Evolutionary conservation across 1,140 invertebrate species (phyloP).

Genomic region (Apolygus lucorum): DNA sequence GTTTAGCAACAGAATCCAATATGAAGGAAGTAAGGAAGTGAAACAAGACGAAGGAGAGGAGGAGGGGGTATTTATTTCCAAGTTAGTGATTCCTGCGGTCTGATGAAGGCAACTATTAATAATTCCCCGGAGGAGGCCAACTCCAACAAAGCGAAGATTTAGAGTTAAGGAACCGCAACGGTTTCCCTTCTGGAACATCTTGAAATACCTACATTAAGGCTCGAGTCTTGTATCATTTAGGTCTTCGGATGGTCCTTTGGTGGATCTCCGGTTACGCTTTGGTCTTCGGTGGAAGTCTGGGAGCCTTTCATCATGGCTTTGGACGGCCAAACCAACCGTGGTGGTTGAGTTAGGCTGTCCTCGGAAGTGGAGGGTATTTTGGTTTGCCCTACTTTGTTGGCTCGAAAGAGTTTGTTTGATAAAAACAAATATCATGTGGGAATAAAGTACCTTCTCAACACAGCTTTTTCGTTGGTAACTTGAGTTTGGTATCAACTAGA

Average conservation of each 20-base stretch:
- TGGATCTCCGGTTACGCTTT: not conserved
- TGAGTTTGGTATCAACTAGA: too few relatives aligned
- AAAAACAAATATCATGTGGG: too few relatives aligned
- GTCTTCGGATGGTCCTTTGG: not conserved
- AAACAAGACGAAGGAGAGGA: not conserved
- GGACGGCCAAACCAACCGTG: too few relatives aligned
- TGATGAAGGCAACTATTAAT: constrained; percentile 20
- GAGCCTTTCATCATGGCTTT: not conserved
- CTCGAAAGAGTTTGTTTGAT: too few relatives aligned
- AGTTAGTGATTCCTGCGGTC: constrained; percentile 21
- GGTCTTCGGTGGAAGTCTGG: too few relatives aligned
- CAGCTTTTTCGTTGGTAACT: too few relatives aligned
- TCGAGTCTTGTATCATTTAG: constrained; percentile 20
- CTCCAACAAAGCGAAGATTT: constrained; percentile 21
- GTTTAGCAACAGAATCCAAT: constrained; percentile 9
- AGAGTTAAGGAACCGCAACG: constrained; percentile 22
- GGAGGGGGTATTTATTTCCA: constrained; percentile 19
- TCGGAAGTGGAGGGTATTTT: not conserved
- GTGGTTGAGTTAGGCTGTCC: not conserved
- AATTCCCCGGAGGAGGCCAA: constrained; percentile 4
- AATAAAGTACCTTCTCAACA: too few relatives aligned
- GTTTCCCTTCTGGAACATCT: constrained; percentile 20
- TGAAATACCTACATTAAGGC: constrained; percentile 21
- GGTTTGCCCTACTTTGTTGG: too few relatives aligned
- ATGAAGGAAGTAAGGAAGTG: not conserved